Evolutionary conservation across 1,140 invertebrate species (phyloP).

Genomic region (Eupristina koningsbergeri): DNA sequence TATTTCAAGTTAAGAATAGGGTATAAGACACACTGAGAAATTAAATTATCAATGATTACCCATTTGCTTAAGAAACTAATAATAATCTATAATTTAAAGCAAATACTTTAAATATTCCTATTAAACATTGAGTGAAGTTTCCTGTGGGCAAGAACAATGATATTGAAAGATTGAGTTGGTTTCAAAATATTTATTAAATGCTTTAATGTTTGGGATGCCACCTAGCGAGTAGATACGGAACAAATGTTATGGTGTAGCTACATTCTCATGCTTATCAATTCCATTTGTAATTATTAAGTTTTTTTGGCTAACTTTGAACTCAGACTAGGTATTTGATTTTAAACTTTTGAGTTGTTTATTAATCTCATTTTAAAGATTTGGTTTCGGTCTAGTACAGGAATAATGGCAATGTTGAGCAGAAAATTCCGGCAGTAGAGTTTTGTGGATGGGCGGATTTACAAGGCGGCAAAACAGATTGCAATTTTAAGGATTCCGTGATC

Average conservation of each 20-base stretch:
- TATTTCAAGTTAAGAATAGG: neutral
- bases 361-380: neutral
- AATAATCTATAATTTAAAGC: neutral
- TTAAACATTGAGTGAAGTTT: neutral
- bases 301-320: too few relatives aligned
- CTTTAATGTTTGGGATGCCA: neutral
- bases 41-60: neutral
- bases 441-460: neutral
- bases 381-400: neutral
- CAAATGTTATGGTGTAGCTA: too few relatives aligned
- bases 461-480: neutral
- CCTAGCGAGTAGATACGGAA: too few relatives aligned
- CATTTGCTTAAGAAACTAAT: neutral
- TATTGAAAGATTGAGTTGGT: neutral
- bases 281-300: too few relatives aligned
- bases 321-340: neutral
- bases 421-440: neutral
- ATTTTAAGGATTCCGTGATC: constrained; percentile 43
- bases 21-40: neutral
- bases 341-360: neutral
- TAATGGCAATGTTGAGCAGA: neutral
- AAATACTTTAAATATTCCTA: neutral
- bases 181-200: neutral
- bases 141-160: neutral
- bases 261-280: too few relatives aligned